Percentiles rank a stretch among this genome's conserved stretches.
These are phyloP conservation scores for Cetonia aurata DNA, from an alignment of 2,888 invertebrate genomes.

Conservation along the genomic window DNA sequence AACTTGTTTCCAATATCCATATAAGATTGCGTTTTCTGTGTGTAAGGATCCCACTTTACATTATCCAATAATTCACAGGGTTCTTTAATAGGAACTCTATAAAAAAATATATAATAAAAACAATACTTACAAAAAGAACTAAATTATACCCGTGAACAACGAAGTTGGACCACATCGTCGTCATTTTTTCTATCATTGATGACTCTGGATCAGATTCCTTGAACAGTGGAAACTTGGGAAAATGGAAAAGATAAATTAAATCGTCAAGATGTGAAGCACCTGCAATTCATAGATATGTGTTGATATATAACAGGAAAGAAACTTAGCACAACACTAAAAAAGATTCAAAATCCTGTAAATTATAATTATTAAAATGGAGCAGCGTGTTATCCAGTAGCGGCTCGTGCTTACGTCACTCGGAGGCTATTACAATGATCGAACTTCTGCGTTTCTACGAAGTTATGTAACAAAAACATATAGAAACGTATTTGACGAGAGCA, in stretches of 20 bases:
- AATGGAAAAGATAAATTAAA: slow-evolving; percentile 67
- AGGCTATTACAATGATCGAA: too few relatives aligned
- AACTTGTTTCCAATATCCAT: slow-evolving; percentile 64
- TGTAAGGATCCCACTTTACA: slow-evolving; percentile 65
- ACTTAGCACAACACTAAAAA: not conserved
- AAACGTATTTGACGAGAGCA: too few relatives aligned
- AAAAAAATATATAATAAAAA: slow-evolving; percentile 43
- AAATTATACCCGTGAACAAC: slow-evolving; percentile 48
- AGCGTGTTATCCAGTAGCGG: too few relatives aligned
- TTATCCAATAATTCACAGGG: slow-evolving; percentile 59
- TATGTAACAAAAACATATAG: too few relatives aligned
- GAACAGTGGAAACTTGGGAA: slow-evolving; percentile 58
- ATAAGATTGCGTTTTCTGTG: slow-evolving; percentile 61
- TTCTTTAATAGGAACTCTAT: slow-evolving; percentile 68
- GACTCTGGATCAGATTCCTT: slow-evolving; percentile 62
- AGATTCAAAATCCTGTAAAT: not conserved
- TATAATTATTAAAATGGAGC: too few relatives aligned
- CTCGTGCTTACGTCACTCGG: too few relatives aligned
- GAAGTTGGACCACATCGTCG: slow-evolving; percentile 66
- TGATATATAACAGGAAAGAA: too few relatives aligned
- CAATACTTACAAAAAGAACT: not conserved
- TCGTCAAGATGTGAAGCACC: slow-evolving; percentile 68
- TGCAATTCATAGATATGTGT: slow-evolving; percentile 49
- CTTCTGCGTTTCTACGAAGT: too few relatives aligned
- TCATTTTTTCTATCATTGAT: slow-evolving; percentile 63